Base-by-base conservation (phyloP, 2,797 vertebrate species). In the Decapterus maruadsi region DNA sequence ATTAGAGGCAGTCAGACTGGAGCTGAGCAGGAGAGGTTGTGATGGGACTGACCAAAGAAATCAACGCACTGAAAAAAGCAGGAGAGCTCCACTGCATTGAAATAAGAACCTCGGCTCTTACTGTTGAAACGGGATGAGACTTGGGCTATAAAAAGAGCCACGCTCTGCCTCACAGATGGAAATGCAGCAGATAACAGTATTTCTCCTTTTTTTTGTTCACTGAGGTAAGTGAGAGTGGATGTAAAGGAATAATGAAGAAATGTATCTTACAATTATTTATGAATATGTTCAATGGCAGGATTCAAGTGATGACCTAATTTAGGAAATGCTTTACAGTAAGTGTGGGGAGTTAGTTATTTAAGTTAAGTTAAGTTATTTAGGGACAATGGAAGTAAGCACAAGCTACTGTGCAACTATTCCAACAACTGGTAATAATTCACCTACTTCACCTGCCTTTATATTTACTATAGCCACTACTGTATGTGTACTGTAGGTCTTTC, bases 1-100 rank as follows among this genome's bases (percentile, higher is more conserved):
- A 92, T 94, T 93, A 93, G 74, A 91, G 70, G 67, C 76, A 71
- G 83, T 81, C 86, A 82, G 86, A 84, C 71, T 75, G 63, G 68
- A 75, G 68, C 81, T 71, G 84, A 86, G 82, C 60, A 29, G 54
- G 64, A 89, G 75, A 76, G 82, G 71, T 64, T 87, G 80, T 86
- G 89, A 92, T 80, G 86, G 88, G 81, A 78, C 78, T 79, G 83
- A 90, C 83, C 75, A 81, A 77, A 87, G 78, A 84, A 73, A 87
- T 89, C 75, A 89, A 55, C 13, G 57, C 75, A 70, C 46, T 59
- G 75, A 65, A 73, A 79, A 75, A 79, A 75, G 57, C 50, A 78
- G 73, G 43, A 66, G 77, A 31, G 63, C 69, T 65, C 71, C 22
- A 38, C 75, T 67, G 78, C 70, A 71, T 74, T 40, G 51, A 58